Evolutionary conservation across 2,888 invertebrate species (phyloP).

Genomic region (Sarcophaga carnaria): DNA sequence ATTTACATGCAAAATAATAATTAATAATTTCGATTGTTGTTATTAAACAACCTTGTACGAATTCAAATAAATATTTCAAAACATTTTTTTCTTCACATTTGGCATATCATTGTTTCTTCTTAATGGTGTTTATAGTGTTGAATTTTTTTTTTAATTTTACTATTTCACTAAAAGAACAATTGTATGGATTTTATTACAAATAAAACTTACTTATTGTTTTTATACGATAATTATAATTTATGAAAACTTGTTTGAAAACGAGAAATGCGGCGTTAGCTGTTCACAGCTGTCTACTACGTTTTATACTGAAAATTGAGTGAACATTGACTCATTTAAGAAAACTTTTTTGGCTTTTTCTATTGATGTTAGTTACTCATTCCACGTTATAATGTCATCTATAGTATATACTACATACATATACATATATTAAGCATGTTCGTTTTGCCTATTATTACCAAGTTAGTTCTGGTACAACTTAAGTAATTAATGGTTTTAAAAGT

Average conservation of each 20-base stretch:
- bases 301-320: neutral
- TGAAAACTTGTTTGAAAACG: neutral
- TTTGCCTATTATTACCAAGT: no score
- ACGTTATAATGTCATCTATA: neutral
- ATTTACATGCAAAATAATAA: neutral
- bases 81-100: neutral
- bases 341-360: neutral
- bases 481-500: no score
- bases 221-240: neutral
- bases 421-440: neutral
- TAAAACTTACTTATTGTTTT: neutral
- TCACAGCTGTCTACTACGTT: neutral
- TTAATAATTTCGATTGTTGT: neutral
- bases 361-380: neutral
- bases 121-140: neutral
- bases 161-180: neutral
- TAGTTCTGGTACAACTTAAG: no score
- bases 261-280: neutral
- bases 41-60: neutral
- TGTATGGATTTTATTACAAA: neutral
- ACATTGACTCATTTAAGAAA: neutral
- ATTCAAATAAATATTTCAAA: neutral
- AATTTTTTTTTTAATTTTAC: neutral
- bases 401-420: neutral
- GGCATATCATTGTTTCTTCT: neutral